Base-by-base conservation (phyloP, 1,140 invertebrate genomes). In the Doryteuthis pealeii region DNA sequence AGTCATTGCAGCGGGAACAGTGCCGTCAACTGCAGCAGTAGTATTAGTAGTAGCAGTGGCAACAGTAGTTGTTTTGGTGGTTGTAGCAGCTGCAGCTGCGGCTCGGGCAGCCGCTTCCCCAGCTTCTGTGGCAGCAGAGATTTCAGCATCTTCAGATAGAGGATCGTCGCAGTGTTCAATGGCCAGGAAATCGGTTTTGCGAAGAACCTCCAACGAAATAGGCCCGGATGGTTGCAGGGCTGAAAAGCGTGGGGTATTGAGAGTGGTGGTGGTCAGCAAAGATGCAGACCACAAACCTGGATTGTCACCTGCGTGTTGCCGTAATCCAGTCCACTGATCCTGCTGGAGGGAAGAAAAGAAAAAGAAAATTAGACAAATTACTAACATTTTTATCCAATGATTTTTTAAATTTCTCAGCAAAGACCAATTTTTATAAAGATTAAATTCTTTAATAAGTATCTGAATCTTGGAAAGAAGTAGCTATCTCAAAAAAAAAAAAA, bases 201-300 rank as follows among this genome's bases (percentile, higher is more conserved):
- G 54, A 6, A 62, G 54, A 62, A 62, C 54, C 26, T 62, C 54
- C 18, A 62, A n/a, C 6, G 54, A 62, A 79, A 79, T 79, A 77
- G 43, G 71, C 70, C 31, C 73, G 58, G 40, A 70, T 58, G 67
- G 72, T 68, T 76, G 77, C 73, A 54, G 71, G 54, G 76, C 75
- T 62, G 58, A 73, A 66, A 62, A 69, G 33, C 54, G 67, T 10
- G 58, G 69, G 26, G 54, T 77, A 30, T 77, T 65, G 0, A 79
- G 76, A 65, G 80, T 71, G 33, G 83, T 80, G n/a, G 79, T 78
- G 65, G 83, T 82, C 26, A 77, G 75, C 33, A 81, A 82, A 31
- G 83, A 84, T 71, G 83, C 83, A 8, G 83, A 80, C 80, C 82
- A 79, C 22, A 84, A 73, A 74, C 79, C 79, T 2, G 45, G 40